phyloP scores from a whole-genome alignment of 2,888 invertebrate species.

The Sialis lutaria region DNA sequence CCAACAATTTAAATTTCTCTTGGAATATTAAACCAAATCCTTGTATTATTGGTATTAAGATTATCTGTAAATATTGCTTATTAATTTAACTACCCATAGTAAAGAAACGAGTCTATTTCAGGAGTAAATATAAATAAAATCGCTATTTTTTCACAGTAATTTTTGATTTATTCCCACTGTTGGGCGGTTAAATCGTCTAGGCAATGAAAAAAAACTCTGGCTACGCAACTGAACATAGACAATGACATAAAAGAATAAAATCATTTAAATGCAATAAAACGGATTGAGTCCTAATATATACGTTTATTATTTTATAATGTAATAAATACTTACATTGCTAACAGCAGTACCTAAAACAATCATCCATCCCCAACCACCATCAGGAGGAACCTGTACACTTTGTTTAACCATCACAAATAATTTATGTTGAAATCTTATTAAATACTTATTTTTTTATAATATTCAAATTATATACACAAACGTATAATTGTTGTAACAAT shows the following conservation, averaged over 20 bases:
- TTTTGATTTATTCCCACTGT: not conserved
- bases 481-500: no score
- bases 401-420: no score
- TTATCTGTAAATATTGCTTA: constrained; percentile 18
- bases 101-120: not conserved
- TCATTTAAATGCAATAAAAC: not conserved
- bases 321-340: constrained; percentile 25
- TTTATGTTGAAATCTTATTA: no score
- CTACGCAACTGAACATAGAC: no score
- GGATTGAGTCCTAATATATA: no score
- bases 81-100: no score
- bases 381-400: constrained; percentile 19
- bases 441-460: no score
- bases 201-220: no score
- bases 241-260: no score
- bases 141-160: not conserved
- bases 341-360: constrained; percentile 25
- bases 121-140: not conserved
- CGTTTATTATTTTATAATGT: not conserved
- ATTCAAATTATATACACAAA: no score
- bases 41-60: constrained; percentile 37
- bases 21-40: constrained; percentile 49
- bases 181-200: no score
- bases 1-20: constrained; percentile 36
- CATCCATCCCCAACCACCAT: constrained; percentile 32